Percentiles rank a stretch among this genome's conserved stretches.
Conservation (phyloP, 2,797 vertebrate species). For the Melanotaenia maccullochi region DNA sequence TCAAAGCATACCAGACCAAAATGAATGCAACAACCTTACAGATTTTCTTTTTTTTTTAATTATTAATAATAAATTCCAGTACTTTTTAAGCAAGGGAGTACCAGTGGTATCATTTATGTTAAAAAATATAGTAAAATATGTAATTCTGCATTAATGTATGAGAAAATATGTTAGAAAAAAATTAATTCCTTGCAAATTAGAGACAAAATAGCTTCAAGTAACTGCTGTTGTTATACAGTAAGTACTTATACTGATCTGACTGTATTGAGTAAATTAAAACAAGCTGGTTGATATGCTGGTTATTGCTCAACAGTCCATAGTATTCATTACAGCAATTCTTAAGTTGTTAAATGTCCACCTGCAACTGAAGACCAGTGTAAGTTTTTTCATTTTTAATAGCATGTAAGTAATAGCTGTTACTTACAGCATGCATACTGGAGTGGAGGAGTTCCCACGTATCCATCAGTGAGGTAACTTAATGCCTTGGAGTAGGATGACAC, state of each 20-base stretch:
- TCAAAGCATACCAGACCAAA: neutral
- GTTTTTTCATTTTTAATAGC: constrained; percentile 58
- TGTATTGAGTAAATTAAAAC: neutral
- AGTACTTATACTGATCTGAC: neutral
- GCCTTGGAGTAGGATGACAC: constrained; percentile 40
- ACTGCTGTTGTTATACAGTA: too few species aligned
- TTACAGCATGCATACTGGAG: constrained; percentile 30
- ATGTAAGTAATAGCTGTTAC: constrained; percentile 37
- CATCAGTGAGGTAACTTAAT: constrained; percentile 45
- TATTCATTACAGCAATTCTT: constrained; percentile 26
- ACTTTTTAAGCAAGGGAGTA: neutral
- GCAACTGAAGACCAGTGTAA: constrained; percentile 20
- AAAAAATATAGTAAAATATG: neutral
- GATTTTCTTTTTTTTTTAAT: neutral
- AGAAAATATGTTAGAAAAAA: neutral
- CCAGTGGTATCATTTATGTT: neutral
- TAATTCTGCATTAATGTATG: neutral
- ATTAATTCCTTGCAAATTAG: neutral
- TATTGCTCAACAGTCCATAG: neutral
- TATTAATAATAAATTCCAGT: neutral
- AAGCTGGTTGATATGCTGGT: neutral
- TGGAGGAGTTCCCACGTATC: neutral
- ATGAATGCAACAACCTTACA: neutral
- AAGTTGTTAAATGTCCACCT: constrained; percentile 22
- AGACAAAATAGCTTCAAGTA: too few species aligned